These are phyloP conservation scores for Zelleria hepariella DNA, from an alignment of 2,888 invertebrate genomes.

Conservation along the genomic window DNA sequence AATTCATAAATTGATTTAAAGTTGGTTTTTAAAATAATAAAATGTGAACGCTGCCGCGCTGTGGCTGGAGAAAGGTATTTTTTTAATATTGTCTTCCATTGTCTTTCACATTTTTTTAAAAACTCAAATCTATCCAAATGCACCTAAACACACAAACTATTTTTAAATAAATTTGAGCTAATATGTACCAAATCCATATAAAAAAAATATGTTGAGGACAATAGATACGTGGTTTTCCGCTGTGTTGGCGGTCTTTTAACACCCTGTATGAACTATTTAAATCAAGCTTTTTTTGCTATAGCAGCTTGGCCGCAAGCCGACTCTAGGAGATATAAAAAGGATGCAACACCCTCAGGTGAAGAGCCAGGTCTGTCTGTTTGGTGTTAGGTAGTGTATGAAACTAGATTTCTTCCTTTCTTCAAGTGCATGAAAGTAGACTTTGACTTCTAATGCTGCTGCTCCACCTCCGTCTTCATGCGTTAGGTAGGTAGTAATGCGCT, in stretches of 20 bases:
- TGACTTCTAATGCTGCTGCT: not conserved
- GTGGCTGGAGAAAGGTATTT: not conserved
- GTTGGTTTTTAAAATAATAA: not conserved
- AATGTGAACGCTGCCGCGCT: no score
- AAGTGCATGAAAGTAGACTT: not conserved
- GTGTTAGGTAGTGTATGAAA: not conserved
- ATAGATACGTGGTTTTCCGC: no score
- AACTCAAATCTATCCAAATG: no score
- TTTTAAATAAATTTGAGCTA: not conserved
- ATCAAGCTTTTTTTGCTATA: conserved; percentile 14
- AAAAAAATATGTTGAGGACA: no score
- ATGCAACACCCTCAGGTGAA: conserved; percentile 28
- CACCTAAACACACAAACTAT: not conserved
- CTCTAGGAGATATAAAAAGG: conserved; percentile 41
- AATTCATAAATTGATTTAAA: not conserved
- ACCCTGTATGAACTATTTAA: no score
- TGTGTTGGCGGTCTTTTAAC: no score
- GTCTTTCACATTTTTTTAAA: no score
- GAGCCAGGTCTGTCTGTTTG: conserved; percentile 32
- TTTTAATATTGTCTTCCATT: no score
- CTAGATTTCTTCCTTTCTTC: not conserved
- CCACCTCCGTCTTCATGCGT: not conserved
- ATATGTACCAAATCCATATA: not conserved
- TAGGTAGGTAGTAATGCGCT: not conserved
- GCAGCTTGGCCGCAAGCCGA: conserved; percentile 54